phyloP scores from a whole-genome alignment of 2,888 invertebrate genomes.

The Stenodema calcarata region DNA sequence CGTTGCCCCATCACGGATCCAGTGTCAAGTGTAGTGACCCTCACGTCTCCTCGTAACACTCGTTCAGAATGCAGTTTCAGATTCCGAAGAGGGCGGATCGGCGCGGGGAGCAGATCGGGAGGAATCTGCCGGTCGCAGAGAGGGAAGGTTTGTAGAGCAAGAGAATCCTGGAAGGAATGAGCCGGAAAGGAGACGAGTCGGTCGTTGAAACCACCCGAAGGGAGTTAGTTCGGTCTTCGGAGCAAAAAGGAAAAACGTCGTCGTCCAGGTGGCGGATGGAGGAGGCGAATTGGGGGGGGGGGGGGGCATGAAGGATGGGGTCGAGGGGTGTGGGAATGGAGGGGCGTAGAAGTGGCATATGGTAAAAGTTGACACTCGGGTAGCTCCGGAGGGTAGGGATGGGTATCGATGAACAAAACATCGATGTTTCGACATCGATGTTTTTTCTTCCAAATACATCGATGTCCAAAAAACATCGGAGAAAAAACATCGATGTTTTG shows the following conservation, averaged over 20 bases:
- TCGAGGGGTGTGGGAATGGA: no score
- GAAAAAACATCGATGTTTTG: no score
- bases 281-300: neutral
- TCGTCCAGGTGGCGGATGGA: no score
- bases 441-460: no score
- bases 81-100: neutral
- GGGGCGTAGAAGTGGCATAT: neutral
- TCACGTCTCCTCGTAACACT: neutral
- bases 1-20: neutral
- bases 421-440: no score
- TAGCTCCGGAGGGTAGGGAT: neutral
- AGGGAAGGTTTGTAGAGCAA: neutral
- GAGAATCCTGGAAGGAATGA: no score
- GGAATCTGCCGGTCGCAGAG: neutral
- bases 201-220: neutral
- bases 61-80: neutral
- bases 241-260: neutral
- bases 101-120: neutral
- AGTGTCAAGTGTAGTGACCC: neutral
- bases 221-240: neutral
- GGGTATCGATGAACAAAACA: no score
- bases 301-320: no score
- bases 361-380: conserved; percentile 38
- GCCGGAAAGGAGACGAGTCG: no score
- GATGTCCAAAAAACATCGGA: no score